Conservation (phyloP, 1,140 invertebrate genomes). For the Musca vetustissima region DNA sequence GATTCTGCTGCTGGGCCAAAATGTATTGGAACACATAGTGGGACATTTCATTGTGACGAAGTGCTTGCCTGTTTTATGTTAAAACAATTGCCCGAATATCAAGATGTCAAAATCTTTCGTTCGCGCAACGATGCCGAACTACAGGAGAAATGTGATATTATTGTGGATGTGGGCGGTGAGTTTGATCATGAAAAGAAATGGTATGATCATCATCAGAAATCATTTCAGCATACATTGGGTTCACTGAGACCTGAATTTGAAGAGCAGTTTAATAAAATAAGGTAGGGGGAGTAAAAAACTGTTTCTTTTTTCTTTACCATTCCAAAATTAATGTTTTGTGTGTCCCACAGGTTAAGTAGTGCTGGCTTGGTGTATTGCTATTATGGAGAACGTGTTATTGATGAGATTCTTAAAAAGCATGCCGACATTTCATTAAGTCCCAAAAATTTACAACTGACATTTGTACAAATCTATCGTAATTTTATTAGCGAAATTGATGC, state of each 20-base stretch:
- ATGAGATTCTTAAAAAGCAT: conserved; percentile 57
- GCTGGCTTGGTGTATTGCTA: conserved; percentile 93
- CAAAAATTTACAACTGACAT: conserved; percentile 66
- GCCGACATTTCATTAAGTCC: conserved; percentile 52
- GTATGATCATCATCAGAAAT: conserved; percentile 95
- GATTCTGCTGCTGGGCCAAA: neutral
- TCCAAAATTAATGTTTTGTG: neutral
- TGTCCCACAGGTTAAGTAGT: conserved; percentile 79
- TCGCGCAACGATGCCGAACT: conserved; percentile 65
- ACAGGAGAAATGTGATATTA: conserved; percentile 83
- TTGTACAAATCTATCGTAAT: conserved; percentile 81
- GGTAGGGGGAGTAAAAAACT: conserved; percentile 43
- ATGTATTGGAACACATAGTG: conserved; percentile 76
- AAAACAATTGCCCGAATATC: conserved; percentile 77
- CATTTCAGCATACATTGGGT: conserved; percentile 63
- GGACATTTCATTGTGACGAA: conserved; percentile 95
- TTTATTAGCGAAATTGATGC: conserved; percentile 95
- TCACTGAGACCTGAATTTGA: conserved; percentile 60
- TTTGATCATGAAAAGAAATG: conserved; percentile 76
- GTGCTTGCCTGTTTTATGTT: conserved; percentile 89
- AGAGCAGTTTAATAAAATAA: conserved; percentile 58
- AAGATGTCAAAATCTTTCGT: conserved; percentile 81
- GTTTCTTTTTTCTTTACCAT: neutral
- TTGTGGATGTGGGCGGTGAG: conserved; percentile 93
- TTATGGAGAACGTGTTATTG: conserved; percentile 83